Evolutionary conservation across 30 jellyfish, hydroid and myxozoan species (phyloP).

Genomic region (Hydra vulgaris): DNA sequence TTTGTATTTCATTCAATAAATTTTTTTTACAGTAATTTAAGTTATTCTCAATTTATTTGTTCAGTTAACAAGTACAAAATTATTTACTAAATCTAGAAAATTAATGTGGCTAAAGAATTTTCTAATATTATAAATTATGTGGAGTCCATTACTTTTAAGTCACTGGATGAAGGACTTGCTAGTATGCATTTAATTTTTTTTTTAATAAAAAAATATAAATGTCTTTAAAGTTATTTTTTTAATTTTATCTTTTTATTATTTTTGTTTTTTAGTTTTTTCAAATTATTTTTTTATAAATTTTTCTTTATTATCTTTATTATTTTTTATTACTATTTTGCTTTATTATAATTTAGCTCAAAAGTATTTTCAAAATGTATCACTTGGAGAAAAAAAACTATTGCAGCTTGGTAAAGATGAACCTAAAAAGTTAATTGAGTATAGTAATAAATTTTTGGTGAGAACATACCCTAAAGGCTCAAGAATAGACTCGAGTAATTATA

Average conservation of each 20-base stretch:
- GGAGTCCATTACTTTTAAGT: constrained; percentile 57
- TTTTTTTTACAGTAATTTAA: too few species aligned
- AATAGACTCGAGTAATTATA: constrained; percentile 89
- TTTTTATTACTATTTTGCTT: too few species aligned
- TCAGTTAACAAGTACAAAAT: too few species aligned
- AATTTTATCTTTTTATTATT: too few species aligned
- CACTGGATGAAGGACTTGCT: constrained; percentile 53
- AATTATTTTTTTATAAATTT: too few species aligned
- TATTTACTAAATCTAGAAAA: too few species aligned
- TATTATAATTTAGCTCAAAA: constrained; percentile 26
- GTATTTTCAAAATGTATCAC: constrained; percentile 68
- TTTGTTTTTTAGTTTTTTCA: too few species aligned
- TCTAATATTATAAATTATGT: constrained; percentile 71
- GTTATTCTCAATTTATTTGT: too few species aligned
- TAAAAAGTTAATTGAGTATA: constrained; percentile 46
- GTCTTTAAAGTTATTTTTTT: too few species aligned
- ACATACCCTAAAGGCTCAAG: constrained; percentile 87
- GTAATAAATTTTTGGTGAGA: constrained; percentile 51
- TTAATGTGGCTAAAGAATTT: constrained; percentile 44
- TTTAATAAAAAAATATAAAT: too few species aligned
- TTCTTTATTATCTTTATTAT: too few species aligned
- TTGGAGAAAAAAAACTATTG: constrained; percentile 61
- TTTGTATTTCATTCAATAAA: too few species aligned
- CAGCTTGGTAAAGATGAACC: constrained; percentile 62
- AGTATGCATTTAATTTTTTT: constrained; percentile 18